Conservation (phyloP, 2,888 invertebrate species). For the Idaea aversata region DNA sequence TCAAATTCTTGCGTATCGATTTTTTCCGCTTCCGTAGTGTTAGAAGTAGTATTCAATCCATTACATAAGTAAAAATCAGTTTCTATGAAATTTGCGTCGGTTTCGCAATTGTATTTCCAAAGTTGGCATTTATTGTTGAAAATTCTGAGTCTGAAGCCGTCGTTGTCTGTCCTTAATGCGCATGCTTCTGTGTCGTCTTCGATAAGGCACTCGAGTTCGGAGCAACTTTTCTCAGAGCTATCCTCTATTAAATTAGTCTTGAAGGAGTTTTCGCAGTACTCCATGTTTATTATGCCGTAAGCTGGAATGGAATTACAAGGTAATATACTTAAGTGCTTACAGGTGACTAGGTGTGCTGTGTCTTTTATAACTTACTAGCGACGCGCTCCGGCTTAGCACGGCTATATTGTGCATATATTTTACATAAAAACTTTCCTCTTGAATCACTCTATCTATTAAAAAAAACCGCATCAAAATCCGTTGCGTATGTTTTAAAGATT, state of each 20-base stretch:
- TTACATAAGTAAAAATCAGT: slow-evolving; percentile 54
- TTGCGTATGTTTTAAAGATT: too few species aligned
- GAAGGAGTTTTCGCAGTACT: slow-evolving; percentile 43
- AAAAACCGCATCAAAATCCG: too few species aligned
- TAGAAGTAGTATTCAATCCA: slow-evolving; percentile 10
- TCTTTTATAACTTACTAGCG: too few species aligned
- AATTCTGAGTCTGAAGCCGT: slow-evolving; percentile 49
- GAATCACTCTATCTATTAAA: too few species aligned
- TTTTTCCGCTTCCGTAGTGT: slow-evolving; percentile 2
- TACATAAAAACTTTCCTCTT: too few species aligned
- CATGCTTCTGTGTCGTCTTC: slow-evolving; percentile 39
- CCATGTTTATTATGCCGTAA: slow-evolving; percentile 37
- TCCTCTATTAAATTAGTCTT: slow-evolving; percentile 6
- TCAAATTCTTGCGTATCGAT: background rate
- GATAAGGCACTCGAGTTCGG: slow-evolving; percentile 22
- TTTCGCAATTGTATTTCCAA: slow-evolving; percentile 48
- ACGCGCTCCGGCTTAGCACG: too few species aligned
- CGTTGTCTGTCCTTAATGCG: slow-evolving; percentile 47
- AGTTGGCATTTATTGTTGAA: slow-evolving; percentile 55
- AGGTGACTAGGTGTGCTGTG: too few species aligned
- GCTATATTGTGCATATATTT: too few species aligned
- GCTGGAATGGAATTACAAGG: slow-evolving; percentile 23
- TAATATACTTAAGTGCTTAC: background rate
- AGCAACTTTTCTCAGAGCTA: slow-evolving; percentile 25
- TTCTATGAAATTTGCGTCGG: slow-evolving; percentile 35